Conservation (phyloP, 2,113 vertebrate genomes). For the Myotis davidii region DNA sequence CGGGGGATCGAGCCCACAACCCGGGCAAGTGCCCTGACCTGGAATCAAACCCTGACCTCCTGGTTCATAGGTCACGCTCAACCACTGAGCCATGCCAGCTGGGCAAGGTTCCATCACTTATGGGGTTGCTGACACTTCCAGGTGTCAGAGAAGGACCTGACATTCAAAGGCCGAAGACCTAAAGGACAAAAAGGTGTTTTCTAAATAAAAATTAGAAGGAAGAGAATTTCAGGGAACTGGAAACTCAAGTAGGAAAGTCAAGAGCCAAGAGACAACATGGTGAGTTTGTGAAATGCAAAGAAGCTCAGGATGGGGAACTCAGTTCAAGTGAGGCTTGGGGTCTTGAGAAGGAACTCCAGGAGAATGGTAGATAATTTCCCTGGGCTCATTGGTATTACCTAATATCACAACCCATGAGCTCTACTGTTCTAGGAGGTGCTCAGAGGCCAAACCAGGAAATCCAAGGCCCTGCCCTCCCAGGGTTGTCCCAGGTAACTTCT, state of each 20-base stretch:
- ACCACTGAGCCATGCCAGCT: too few relatives aligned
- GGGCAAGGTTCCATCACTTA: not conserved
- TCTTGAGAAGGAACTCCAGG: not conserved
- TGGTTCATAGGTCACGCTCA: too few relatives aligned
- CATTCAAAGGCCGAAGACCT: not conserved
- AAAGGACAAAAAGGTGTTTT: not conserved
- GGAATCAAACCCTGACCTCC: too few relatives aligned
- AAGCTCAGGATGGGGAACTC: not conserved
- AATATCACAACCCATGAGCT: not conserved
- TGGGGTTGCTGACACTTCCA: not conserved
- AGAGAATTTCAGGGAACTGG: not conserved
- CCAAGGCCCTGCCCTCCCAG: not conserved
- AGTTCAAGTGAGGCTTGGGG: not conserved
- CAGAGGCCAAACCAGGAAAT: not conserved
- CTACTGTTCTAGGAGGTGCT: not conserved
- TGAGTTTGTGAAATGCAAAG: not conserved
- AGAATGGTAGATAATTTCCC: not conserved
- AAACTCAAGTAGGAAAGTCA: not conserved
- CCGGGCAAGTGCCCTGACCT: too few relatives aligned
- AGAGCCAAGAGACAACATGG: not conserved
- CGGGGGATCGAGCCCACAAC: too few relatives aligned
- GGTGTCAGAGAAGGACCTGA: not conserved
- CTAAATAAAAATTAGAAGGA: not conserved
- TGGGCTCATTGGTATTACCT: not conserved
- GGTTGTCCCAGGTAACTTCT: conserved; percentile 14